These are phyloP conservation scores for Sarcophilus harrisii DNA, from an alignment of 2,797 vertebrate genomes.

Conservation along the genomic window DNA sequence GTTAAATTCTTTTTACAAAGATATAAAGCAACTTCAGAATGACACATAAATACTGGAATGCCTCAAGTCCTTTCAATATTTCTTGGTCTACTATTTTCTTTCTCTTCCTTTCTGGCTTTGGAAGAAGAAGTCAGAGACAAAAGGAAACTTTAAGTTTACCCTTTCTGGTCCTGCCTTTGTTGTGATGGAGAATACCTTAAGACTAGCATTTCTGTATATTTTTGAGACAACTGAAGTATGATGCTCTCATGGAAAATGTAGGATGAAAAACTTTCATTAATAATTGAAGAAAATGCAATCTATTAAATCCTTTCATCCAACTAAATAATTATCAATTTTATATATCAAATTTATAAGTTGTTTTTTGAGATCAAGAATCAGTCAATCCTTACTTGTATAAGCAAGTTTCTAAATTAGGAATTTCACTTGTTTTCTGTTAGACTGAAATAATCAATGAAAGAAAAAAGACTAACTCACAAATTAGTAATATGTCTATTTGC, in stretches of 20 bases:
- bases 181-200: not conserved
- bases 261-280: slow-evolving; percentile 2
- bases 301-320: not conserved
- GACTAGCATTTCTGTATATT: not conserved
- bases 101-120: slow-evolving; percentile 7
- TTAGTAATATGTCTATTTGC: not conserved
- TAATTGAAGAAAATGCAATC: slow-evolving; percentile 1
- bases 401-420: not conserved
- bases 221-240: not conserved
- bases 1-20: not conserved
- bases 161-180: not conserved
- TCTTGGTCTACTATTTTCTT: not conserved
- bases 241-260: not conserved
- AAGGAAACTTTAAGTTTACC: not conserved
- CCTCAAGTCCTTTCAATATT: not conserved
- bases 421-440: not conserved
- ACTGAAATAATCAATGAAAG: not conserved
- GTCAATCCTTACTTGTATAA: not conserved
- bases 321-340: not conserved
- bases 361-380: not conserved
- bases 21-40: not conserved
- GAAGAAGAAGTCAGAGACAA: not conserved
- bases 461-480: not conserved
- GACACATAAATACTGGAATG: not conserved
- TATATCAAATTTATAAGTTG: not conserved